A percentile compares a stretch with the other conserved stretches of the same genome.
These are phyloP conservation scores for Latrodectus geometricus DNA, from an alignment of 1,140 invertebrate genomes.

Conservation along the genomic window DNA sequence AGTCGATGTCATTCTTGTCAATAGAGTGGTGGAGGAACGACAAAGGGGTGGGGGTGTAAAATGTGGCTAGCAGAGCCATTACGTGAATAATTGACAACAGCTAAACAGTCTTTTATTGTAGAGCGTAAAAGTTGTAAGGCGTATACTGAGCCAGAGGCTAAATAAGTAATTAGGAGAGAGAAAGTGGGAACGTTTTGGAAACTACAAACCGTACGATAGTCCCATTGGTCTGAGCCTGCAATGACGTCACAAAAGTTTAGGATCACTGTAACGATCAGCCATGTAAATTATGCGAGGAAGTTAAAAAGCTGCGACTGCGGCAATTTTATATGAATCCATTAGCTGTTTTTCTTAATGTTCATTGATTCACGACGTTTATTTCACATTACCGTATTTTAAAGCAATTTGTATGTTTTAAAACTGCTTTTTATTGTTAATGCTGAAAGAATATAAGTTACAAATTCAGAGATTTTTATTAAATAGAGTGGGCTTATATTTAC, in stretches of 20 bases:
- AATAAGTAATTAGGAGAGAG: conserved; percentile 60
- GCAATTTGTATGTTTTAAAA: no score
- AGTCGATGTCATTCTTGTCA: conserved; percentile 55
- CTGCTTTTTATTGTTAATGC: no score
- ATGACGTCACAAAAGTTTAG: neutral
- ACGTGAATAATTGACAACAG: conserved; percentile 59
- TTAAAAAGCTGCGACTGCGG: neutral
- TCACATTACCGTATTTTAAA: no score
- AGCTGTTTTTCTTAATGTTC: no score
- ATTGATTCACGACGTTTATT: no score
- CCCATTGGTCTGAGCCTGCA: conserved; percentile 15
- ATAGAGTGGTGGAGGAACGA: conserved; percentile 18
- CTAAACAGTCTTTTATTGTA: conserved; percentile 59
- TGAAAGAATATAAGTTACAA: no score
- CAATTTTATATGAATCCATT: neutral
- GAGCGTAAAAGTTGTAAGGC: conserved; percentile 42
- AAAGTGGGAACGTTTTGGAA: conserved; percentile 54
- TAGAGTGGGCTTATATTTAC: no score
- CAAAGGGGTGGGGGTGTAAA: neutral
- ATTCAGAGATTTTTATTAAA: no score
- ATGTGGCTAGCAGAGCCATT: conserved; percentile 55
- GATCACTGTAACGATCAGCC: neutral
- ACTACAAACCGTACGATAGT: conserved; percentile 22
- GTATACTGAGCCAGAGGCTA: conserved; percentile 39
- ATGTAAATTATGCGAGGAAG: neutral